Base-by-base conservation (phyloP, 2,797 vertebrate genomes). In the Gouania willdenowi region DNA sequence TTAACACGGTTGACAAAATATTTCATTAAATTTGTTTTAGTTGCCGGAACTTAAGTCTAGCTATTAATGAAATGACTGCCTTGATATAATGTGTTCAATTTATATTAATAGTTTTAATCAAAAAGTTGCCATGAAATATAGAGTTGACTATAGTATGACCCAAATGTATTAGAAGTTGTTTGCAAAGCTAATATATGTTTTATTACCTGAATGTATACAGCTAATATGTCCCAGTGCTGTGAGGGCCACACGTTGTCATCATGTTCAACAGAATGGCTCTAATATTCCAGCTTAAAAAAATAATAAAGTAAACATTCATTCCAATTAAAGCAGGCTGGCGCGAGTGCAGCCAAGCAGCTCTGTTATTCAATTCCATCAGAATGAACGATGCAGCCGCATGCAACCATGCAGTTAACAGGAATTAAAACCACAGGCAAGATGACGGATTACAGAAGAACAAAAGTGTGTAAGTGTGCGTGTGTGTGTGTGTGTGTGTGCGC, bases 361-460 rank as follows among this genome's bases (percentile, higher is more conserved):
- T 86, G 83, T 87, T 88, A 87, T 89, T 88, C 88, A 86, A 87
- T 89, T 88, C 85, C 84, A 87, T 88, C 84, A 87, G 85, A 87
- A 87, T 83, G 87, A 87, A 86, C 73, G 75, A 83, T 84, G 81
- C 87, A 85, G 79, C 48, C 73, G 72, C 74, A 85, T 81, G 85
- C 79, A 87, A 80, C 86, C 81, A 87, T 85, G 86, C 85, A 86
- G 83, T 84, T 89, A 89, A 87, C 87, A 86, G 82, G 86, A 89
- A 90, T 90, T 89, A 89, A 89, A 89, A 86, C 81, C 81, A 86
- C 71, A 79, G 83, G 87, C 85, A 71, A 87, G 87, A 89, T 88
- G 85, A 88, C 85, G 79, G 83, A 89, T 89, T 90, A 87, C 77
- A 85, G 48, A 36, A 67, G 75, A 82, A 79, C 55, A 52, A 68